A percentile compares a stretch with the other conserved stretches of the same genome.
phyloP scores from a whole-genome alignment of 2,888 invertebrate genomes.

The Euzophera pinguis region DNA sequence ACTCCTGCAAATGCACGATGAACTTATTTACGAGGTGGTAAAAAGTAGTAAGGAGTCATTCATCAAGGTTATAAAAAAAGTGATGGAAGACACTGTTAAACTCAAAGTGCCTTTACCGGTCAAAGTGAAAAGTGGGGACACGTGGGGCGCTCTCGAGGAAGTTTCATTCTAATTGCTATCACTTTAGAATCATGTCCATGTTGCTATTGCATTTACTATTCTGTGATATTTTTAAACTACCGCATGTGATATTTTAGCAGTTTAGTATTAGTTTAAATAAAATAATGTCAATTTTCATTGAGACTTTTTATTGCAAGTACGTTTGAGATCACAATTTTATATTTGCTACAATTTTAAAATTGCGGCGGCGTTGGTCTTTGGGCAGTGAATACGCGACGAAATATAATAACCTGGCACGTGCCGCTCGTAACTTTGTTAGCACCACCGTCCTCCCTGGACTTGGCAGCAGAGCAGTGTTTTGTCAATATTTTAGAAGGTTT shows the following conservation, averaged over 20 bases:
- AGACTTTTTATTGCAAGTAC: too few species aligned
- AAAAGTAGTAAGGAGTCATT: constrained; percentile 77
- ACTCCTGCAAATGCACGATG: constrained; percentile 96
- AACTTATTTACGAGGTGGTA: constrained; percentile 94
- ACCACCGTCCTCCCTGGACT: not conserved
- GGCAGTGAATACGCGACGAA: not conserved
- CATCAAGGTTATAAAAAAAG: constrained; percentile 82
- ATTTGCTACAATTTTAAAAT: not conserved
- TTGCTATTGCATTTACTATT: constrained; percentile 27
- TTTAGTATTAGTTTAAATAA: not conserved
- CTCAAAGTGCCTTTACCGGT: constrained; percentile 92
- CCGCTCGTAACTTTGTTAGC: constrained; percentile 2
- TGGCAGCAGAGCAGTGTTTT: not conserved
- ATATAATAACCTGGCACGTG: constrained; percentile 6
- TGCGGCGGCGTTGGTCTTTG: not conserved
- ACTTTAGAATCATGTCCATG: constrained; percentile 10
- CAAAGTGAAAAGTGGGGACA: constrained; percentile 88
- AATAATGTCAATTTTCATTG: too few species aligned
- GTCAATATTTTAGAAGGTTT: not conserved
- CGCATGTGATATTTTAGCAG: constrained; percentile 22
- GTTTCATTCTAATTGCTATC: constrained; percentile 30
- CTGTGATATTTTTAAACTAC: constrained; percentile 27
- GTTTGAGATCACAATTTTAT: not conserved
- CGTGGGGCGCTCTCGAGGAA: constrained; percentile 85
- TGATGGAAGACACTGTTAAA: constrained; percentile 89